Base-by-base conservation (phyloP, 1,140 invertebrate genomes). In the Listronotus oregonensis region DNA sequence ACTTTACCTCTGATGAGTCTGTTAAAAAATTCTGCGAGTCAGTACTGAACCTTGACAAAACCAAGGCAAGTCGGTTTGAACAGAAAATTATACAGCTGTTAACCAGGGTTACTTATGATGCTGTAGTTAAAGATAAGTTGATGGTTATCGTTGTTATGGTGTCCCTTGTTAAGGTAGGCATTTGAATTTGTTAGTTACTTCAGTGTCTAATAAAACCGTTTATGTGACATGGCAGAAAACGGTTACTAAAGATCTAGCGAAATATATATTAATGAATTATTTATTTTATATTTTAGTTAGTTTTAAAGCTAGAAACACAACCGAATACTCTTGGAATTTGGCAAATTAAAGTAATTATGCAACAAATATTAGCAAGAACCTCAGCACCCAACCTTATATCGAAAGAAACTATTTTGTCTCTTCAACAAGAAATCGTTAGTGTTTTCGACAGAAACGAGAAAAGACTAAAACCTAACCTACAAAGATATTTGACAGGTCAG, bases 51-150 rank as follows among this genome's bases (percentile, higher is more conserved):
- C 75, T 74, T 5, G 58, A 68, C 50, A 75, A 32, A 66, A 67
- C 51, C 39, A 69, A 43, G 27, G 40, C 46, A 0, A 49, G 55
- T 39, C 12, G 14, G 32, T 39, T 54, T 40, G 58, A 72, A 52
- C 86, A 88, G 21, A 73, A 77, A 59, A 76, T 86, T 14, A 84
- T 87, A 60, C 89, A 94, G 75, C 82, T 85, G 12, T 79, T 96
- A 37, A 88, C 88, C 31, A 85, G 87, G 72, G 80, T 94, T 21
- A 87, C 93, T 34, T 94, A 95, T 73, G 92, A 95, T 76, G 95
- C 92, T 65, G 88, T 94, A 0, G 87, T 92, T 1, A 88, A 89
- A 74, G 94, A 97, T 79, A 93, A 93, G 76, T 80, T 93, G 54
- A 89, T 89, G 73, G 84, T 92, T 15, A 77, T 96, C 64, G 86